Base-by-base conservation (phyloP, 2,888 invertebrate species). In the Apocheima hispidaria region DNA sequence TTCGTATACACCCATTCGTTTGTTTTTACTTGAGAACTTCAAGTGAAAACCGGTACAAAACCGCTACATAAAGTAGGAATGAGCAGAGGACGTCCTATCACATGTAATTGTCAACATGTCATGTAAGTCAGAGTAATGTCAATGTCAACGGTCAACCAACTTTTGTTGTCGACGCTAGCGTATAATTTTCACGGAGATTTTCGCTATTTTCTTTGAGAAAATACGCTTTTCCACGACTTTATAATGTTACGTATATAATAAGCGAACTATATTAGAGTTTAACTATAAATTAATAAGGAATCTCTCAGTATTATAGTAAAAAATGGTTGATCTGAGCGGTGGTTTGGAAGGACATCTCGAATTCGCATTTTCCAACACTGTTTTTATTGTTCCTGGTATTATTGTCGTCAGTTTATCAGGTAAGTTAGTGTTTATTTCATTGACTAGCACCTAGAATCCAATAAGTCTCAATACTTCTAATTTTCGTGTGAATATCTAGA, bases 301-400 rank as follows among this genome's bases (percentile, higher is more conserved):
- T 64, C 72, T 73, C 70, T 70, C 81, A 82, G 81, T 84, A 84
- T 84, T 84, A 63, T 26, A 58, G 35, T 52, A 30, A 60, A 55
- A 48, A 84, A 98, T 98, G 98, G 97, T 97, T 68, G 97, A 98
- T 88, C 93, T 97, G 77, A 95, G 96, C 65, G 96, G 96, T 20
- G 95, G 96, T 48, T 94, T 95, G 62, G 96, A 96, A 74, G 96
- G 96, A 6, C 96, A 96, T 0, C 94, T 96, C 77, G 97, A 97
- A 84, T 97, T 97, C 87, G 96, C 96, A 71, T 97, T 98, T 90
- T 97, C 97, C 68, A 97, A 98, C 89, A 93, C 95, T 41, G 96
- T 98, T 71, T 98, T 98, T 86, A 96, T 98, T 74, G 82, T 98
- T 75, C 97, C 98, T 72, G 97, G 96, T 52, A 94, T 97, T 72